These are phyloP conservation scores for Cyclopterus lumpus DNA, from an alignment of 2,797 vertebrate species.

Conservation along the genomic window DNA sequence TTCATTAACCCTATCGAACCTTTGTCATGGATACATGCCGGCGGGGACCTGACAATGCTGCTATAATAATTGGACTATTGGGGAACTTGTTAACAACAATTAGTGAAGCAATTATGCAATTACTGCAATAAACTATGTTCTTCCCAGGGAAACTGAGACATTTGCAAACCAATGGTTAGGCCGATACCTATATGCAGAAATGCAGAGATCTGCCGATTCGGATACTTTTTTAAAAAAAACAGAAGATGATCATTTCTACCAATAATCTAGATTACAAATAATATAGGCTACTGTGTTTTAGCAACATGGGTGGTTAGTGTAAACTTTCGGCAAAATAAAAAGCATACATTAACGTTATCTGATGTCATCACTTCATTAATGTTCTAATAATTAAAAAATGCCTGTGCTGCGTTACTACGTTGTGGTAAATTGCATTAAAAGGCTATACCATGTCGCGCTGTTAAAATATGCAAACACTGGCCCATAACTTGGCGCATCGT, in stretches of 20 bases:
- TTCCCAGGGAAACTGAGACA: constrained; percentile 56
- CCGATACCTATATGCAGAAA: constrained; percentile 20
- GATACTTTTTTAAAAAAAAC: background rate
- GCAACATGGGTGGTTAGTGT: too few relatives aligned
- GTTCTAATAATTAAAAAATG: background rate
- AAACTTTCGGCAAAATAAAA: background rate
- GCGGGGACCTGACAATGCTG: constrained; percentile 66
- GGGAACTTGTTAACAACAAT: constrained; percentile 87
- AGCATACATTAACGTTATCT: background rate
- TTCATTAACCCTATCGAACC: constrained; percentile 80
- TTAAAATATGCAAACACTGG: constrained; percentile 47
- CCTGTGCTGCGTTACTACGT: background rate
- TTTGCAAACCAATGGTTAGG: constrained; percentile 80
- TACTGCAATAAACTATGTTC: constrained; percentile 86
- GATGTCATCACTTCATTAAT: background rate
- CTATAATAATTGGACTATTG: constrained; percentile 83
- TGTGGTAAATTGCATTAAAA: background rate
- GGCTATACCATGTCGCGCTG: background rate
- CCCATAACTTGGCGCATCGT: constrained; percentile 46
- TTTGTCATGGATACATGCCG: constrained; percentile 80
- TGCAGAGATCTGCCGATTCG: constrained; percentile 12
- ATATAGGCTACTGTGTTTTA: background rate
- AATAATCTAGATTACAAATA: constrained; percentile 2
- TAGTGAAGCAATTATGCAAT: constrained; percentile 88
- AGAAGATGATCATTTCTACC: background rate